Evolutionary conservation across 2,888 invertebrate species (phyloP), one percentile per base, ranked within the genome.

Genomic region (Drosophila pseudotalamancana): DNA sequence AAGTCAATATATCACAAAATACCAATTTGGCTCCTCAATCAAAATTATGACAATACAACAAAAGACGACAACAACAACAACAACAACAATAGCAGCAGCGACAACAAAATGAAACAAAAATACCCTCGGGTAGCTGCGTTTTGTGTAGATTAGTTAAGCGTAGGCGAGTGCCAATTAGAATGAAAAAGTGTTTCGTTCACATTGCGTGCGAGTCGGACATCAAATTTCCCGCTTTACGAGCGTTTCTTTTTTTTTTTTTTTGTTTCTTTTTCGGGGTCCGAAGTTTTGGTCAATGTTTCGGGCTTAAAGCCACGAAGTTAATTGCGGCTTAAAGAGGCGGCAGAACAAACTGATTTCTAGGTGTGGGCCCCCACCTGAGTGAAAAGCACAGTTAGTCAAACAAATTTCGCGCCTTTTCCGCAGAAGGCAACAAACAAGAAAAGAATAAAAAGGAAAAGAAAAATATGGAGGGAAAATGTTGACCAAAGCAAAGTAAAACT

Each of bases 11-110:
- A 84, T 84, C 87, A 86, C 77, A 84, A 84, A 83, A 81, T 79
- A 84, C 72, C 80, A 80, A 85, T 87, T 82, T 64, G 62, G 68
- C 75, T 87, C 69, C 86, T 89, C 89, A 88, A 89, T 89, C 89
- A 89, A 89, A 89, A 89, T 89, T 88, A 89, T 89, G 89, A 85
- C 89, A 86, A 84, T 77, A 82, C 74, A 79, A 76, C 79, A 79
- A 63, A 54, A 49, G 49, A 68, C 37, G 37, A 18, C 37, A 73
- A 59, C 50, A 70, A 35, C 14, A 56, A 51, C 62, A 53, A 35
- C 49, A 46, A 19, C 29, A 21, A 40, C 21, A 25, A 21, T 27
- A 46, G 45, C 43, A 56, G 21, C 39, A 21, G 34, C 59, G 54
- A 46, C 39, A 57, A 46, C 57, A 21, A 60, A 25, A 40, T 51